Conservation (phyloP, 2,113 vertebrate species). For the Festucalex cinctus region DNA sequence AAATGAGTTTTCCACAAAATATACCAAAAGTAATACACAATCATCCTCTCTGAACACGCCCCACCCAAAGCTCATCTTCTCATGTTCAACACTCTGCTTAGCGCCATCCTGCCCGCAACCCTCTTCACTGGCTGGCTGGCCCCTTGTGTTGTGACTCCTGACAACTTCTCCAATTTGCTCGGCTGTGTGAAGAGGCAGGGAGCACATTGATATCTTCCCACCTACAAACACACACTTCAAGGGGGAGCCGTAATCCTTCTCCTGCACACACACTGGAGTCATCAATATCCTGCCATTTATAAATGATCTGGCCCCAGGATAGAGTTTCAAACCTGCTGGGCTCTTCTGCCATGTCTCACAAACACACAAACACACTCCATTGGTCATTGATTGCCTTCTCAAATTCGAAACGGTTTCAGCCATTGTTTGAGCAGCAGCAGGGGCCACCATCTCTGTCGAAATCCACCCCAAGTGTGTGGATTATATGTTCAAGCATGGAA, state of each 20-base stretch:
- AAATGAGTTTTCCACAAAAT: background rate
- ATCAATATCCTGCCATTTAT: slow-evolving; percentile 80
- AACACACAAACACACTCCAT: slow-evolving; percentile 41
- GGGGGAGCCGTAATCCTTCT: slow-evolving; percentile 23
- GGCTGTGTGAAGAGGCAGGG: slow-evolving; percentile 81
- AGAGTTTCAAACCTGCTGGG: slow-evolving; percentile 73
- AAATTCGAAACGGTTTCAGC: slow-evolving; percentile 75
- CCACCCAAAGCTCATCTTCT: slow-evolving; percentile 24
- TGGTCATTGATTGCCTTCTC: slow-evolving; percentile 80
- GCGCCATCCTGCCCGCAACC: slow-evolving; percentile 52
- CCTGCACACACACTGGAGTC: slow-evolving; percentile 56
- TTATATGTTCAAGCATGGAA: background rate
- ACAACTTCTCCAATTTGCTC: slow-evolving; percentile 94
- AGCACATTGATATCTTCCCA: slow-evolving; percentile 81
- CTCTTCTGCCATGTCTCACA: slow-evolving; percentile 54
- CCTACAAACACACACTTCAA: slow-evolving; percentile 57
- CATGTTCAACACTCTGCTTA: slow-evolving; percentile 33
- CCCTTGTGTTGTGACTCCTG: slow-evolving; percentile 84
- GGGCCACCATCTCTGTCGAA: slow-evolving; percentile 52
- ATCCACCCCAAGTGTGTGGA: slow-evolving; percentile 34
- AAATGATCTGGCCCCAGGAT: slow-evolving; percentile 77
- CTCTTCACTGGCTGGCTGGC: slow-evolving; percentile 58
- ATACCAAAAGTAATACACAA: background rate
- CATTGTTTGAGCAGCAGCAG: slow-evolving; percentile 56
- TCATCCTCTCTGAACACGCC: slow-evolving; percentile 20